phyloP scores from a whole-genome alignment of 1,140 invertebrate species.

The Microvelia longipes region DNA sequence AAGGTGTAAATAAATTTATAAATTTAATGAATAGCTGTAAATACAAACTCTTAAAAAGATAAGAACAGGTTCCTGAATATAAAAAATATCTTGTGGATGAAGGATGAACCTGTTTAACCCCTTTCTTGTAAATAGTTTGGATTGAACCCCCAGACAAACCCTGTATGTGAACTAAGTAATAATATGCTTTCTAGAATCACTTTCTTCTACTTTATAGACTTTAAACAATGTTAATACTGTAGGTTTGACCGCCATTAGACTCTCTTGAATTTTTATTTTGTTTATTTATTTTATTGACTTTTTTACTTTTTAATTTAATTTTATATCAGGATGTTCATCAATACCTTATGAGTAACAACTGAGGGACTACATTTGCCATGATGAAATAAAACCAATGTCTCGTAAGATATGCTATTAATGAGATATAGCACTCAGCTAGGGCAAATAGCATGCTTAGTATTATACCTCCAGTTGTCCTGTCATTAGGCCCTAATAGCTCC shows the following conservation, averaged over 20 bases:
- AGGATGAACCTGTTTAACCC: too few species aligned
- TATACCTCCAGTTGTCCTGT: neutral
- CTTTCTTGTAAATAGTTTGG: too few species aligned
- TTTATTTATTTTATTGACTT: too few species aligned
- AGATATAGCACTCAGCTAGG: neutral
- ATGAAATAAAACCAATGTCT: neutral
- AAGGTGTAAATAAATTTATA: too few species aligned
- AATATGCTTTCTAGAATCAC: neutral
- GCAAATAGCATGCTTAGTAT: neutral
- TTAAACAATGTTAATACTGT: neutral
- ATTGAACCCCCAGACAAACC: neutral
- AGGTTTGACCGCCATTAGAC: too few species aligned
- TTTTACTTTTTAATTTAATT: too few species aligned
- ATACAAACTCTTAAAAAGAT: too few species aligned
- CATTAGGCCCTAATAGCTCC: neutral
- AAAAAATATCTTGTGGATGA: too few species aligned
- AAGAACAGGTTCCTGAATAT: too few species aligned
- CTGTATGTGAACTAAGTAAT: neutral
- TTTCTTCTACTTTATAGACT: neutral
- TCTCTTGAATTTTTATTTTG: neutral
- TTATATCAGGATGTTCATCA: too few species aligned
- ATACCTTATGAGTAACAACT: neutral
- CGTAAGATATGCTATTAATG: neutral
- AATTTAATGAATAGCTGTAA: too few species aligned
- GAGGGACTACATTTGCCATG: neutral